Base-by-base conservation (phyloP, 2,888 invertebrate species). In the Idaea dimidiata region DNA sequence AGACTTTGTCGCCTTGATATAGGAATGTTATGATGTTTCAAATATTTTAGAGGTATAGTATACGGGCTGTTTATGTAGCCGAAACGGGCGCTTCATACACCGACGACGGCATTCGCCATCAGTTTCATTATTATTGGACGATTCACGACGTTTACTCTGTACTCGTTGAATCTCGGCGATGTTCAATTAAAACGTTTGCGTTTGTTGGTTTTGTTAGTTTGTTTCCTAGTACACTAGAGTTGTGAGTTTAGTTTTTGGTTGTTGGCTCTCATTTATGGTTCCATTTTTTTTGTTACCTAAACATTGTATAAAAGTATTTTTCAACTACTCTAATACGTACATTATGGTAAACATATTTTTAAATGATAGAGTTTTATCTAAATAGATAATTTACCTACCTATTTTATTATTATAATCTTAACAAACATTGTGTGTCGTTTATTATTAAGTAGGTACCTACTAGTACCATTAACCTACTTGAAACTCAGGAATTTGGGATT, bases 51-150 rank as follows among this genome's bases (percentile, higher is more conserved):
- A 81, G 69, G 69, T 70, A 79, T 78, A 78, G 84, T 88, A 88
- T 90, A 92, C 89, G 88, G 90, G 84, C 89, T 93, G 93, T 93
- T 93, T 93, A 93, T 91, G 91, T 92, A 89, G 91, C 91, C 91
- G 84, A 92, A 93, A 93, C 89, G 85, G 91, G 84, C 91, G 89
- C 89, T 92, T 92, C 91, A 92, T 92, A 91, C 90, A 91, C 89
- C 89, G 88, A 86, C 87, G 87, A 87, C 91, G 87, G 88, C 88
- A 86, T 83, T 81, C 43, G 84, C 91, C 89, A 89, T 92, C 92
- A 88, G 87, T 90, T 93, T 93, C 93, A 93, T 93, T 93, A 92
- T 93, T 93, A 93, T 93, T 91, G 89, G 91, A 86, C 93, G 90
- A 93, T 93, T 92, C 90, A 87, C 87, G 87, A 84, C 91, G 89